Base-by-base conservation (phyloP, 2,888 invertebrate species). In the Caenorhabditis sp. region DNA sequence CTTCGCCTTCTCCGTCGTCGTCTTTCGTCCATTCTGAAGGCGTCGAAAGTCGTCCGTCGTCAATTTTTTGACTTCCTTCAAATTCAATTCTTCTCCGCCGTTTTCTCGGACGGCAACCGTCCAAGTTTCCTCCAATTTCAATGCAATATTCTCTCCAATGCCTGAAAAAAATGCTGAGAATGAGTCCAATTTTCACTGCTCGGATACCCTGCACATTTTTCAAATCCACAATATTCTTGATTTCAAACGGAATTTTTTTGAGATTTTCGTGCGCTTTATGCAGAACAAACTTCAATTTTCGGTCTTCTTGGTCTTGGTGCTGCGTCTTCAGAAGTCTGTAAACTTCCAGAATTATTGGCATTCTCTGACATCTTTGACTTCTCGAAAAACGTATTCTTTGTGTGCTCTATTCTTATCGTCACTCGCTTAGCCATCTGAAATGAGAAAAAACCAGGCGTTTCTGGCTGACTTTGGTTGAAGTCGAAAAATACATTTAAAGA, bases 131-230 rank as follows among this genome's bases (percentile, higher is more conserved):
- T 83, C 84, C 26, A 86, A 70, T 26, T 85, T 81, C 22, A 82
- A 66, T 1, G 87, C 87, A 55, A 87, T 84, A 37, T 80, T 77
- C 22, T 86, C 86, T 5, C 87, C 87, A 39, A 87, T 82, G 27
- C 87, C 87, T 87, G 41, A 37, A 83, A 58, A 9, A 6, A 11
- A 55, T 43, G n/a, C n/a, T n/a, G 22, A 26, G 17, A 32, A 20
- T 3, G 2, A 35, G 24, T 32, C n/a, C n/a, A n/a, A n/a, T n/a
- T n/a, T n/a, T n/a, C n/a, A n/a, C n/a, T n/a, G n/a, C n/a, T 45
- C 17, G 22, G 48, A 20, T 27, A 86, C 87, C 87, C 58, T 83
- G 77, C 41, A 88, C 73, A 48, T 81, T 78, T 37, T 84, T 83
- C 59, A 88, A 63, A 32, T 85, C 85, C 9, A 73, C 72, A 53